These are phyloP conservation scores for Rhamnusium bicolor DNA, from an alignment of 2,888 invertebrate species.

Conservation along the genomic window DNA sequence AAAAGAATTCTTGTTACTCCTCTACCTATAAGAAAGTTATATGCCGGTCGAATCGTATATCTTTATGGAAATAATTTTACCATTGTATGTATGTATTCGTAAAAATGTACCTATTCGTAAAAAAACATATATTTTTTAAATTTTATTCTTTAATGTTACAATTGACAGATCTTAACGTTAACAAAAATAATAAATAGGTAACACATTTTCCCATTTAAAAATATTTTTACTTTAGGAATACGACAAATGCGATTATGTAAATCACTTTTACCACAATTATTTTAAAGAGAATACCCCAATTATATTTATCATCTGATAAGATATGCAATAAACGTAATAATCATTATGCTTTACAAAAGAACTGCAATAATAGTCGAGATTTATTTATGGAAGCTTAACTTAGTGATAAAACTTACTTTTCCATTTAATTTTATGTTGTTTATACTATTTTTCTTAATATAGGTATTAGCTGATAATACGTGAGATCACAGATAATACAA, in stretches of 20 bases:
- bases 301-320: not conserved
- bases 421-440: not conserved
- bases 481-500: no score
- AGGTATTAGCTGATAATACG: not conserved
- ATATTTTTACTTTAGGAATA: not conserved
- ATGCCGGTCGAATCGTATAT: no score
- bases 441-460: not conserved
- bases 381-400: not conserved
- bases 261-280: not conserved
- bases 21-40: no score
- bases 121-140: no score
- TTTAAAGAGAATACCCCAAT: not conserved
- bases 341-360: not conserved
- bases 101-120: no score
- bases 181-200: no score
- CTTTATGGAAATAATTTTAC: no score
- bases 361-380: not conserved
- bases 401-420: not conserved
- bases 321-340: not conserved
- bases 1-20: no score
- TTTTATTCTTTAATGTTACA: no score
- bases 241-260: not conserved
- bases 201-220: no score
- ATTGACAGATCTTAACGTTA: no score
- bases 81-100: no score